Conservation (phyloP, 2,113 vertebrate genomes). For the Trematomus loennbergii region DNA sequence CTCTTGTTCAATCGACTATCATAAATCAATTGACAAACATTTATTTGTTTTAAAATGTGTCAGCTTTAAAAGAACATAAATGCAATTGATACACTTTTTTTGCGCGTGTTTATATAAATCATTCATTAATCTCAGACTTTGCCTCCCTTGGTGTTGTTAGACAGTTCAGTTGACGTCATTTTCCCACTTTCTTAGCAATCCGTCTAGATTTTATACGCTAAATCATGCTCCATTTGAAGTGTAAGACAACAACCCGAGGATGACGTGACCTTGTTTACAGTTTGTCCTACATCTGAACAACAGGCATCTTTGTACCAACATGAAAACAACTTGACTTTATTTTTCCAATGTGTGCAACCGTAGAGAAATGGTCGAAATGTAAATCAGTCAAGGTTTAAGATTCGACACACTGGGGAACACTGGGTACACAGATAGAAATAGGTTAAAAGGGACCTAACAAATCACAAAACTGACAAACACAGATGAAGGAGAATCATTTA, state of each 20-base stretch:
- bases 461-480: too few species aligned
- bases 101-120: too few species aligned
- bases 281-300: slow-evolving; percentile 1
- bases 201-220: not conserved
- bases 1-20: too few species aligned
- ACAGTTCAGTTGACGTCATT: not conserved
- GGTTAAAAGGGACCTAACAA: not conserved
- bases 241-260: not conserved
- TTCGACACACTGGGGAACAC: not conserved
- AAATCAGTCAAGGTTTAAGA: slow-evolving; percentile 1
- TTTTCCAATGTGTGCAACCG: not conserved
- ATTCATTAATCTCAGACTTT: too few species aligned
- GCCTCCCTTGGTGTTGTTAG: not conserved
- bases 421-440: not conserved
- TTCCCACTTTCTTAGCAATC: not conserved
- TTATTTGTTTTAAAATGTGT: not conserved
- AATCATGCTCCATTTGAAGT: not conserved
- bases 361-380: not conserved
- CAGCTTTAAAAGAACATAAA: too few species aligned
- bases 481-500: too few species aligned
- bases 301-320: slow-evolving; percentile 1
- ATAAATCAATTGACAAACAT: not conserved
- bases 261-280: not conserved
- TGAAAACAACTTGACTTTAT: slow-evolving; percentile 27
- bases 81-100: too few species aligned